Conservation (phyloP, 1,140 invertebrate genomes). For the Psilanteris sp. region DNA sequence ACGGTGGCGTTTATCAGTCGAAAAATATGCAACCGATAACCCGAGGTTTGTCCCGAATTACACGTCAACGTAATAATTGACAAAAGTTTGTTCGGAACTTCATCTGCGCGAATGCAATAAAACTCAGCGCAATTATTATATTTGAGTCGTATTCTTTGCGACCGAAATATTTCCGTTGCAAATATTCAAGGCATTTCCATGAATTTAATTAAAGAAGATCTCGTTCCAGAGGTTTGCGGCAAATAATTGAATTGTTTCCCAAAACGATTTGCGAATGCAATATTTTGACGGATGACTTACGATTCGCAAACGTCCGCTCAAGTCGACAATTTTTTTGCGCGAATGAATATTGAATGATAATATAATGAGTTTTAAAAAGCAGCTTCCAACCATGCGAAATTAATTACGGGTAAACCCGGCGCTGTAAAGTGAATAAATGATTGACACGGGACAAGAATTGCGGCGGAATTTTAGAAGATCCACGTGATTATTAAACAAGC, state of each 20-base stretch:
- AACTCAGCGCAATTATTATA: conserved; percentile 18
- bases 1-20: no score
- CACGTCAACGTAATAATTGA: conserved; percentile 20
- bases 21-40: no score
- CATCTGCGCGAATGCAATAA: background rate
- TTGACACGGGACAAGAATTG: conserved; percentile 10
- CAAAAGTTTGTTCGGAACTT: conserved; percentile 8
- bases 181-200: conserved; percentile 4
- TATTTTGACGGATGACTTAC: background rate
- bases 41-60: background rate
- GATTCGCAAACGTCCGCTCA: background rate
- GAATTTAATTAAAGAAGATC: conserved; percentile 17
- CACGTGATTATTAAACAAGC: conserved; percentile 24
- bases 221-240: background rate
- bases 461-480: conserved; percentile 18
- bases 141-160: background rate
- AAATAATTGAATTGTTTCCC: conserved; percentile 6
- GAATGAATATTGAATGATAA: no score
- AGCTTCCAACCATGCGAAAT: no score
- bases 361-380: no score
- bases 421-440: conserved; percentile 22
- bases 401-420: no score
- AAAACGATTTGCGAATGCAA: conserved; percentile 7
- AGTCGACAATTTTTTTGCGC: no score
- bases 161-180: background rate